Percentiles rank a stretch among this genome's conserved stretches.
phyloP scores from a whole-genome alignment of 2,888 invertebrate genomes.

The Ametastegia equiseti region DNA sequence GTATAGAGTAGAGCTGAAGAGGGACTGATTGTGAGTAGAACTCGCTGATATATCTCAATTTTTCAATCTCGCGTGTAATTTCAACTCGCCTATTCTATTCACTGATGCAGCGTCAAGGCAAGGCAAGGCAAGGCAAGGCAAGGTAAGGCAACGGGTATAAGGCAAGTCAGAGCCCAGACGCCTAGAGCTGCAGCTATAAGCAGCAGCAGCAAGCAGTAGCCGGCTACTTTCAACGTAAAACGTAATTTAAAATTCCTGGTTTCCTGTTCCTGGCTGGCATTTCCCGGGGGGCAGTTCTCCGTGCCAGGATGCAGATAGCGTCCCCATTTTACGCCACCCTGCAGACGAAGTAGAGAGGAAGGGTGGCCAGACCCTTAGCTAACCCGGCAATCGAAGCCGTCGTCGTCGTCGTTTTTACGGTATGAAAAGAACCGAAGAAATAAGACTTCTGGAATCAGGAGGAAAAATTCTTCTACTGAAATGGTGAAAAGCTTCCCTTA shows the following conservation, averaged over 20 bases:
- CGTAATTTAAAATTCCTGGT: constrained; percentile 47
- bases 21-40: not conserved
- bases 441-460: constrained; percentile 35
- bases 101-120: constrained; percentile 18
- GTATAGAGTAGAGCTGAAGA: not conserved
- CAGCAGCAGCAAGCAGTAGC: constrained; percentile 14
- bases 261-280: constrained; percentile 46
- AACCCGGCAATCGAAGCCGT: constrained; percentile 41
- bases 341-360: too few relatives aligned
- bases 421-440: constrained; percentile 37
- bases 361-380: constrained; percentile 40
- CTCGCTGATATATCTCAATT: constrained; percentile 6
- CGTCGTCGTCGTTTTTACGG: not conserved
- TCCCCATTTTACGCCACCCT: constrained; percentile 46
- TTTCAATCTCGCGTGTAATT: constrained; percentile 36
- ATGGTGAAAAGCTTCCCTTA: constrained; percentile 29
- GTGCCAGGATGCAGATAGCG: constrained; percentile 46
- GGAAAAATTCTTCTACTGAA: constrained; percentile 40
- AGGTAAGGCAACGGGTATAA: not conserved
- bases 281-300: constrained; percentile 45
- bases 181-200: too few relatives aligned
- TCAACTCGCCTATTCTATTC: constrained; percentile 38
- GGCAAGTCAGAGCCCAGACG: not conserved
- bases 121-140: not conserved
- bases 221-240: constrained; percentile 43